These are phyloP conservation scores for Sebastes taczanowskii DNA, from an alignment of 2,797 vertebrate species.

Conservation along the genomic window DNA sequence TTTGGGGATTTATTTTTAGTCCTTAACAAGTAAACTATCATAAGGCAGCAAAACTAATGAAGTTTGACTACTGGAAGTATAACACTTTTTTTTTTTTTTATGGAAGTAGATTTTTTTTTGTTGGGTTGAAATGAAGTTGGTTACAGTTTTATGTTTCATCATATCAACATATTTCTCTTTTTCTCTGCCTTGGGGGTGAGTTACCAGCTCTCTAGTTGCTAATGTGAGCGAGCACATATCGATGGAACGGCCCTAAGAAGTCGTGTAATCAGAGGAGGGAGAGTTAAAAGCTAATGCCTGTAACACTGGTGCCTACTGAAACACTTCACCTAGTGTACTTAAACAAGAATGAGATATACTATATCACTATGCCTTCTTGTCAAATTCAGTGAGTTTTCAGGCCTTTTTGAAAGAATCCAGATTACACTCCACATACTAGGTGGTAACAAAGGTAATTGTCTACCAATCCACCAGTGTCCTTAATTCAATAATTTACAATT, in stretches of 20 bases:
- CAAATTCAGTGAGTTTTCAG: conserved; percentile 32
- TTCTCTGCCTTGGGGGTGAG: conserved; percentile 20
- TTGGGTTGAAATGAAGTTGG: conserved; percentile 54
- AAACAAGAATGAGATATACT: conserved; percentile 29
- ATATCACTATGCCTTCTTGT: conserved; percentile 34
- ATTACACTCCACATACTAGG: conserved; percentile 55
- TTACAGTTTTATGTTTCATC: conserved; percentile 46
- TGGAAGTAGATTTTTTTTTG: conserved; percentile 48
- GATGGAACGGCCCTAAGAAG: conserved; percentile 40
- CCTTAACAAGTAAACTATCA: conserved; percentile 66
- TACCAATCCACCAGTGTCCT: conserved; percentile 37
- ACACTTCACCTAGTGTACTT: conserved; percentile 58
- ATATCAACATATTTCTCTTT: conserved; percentile 20
- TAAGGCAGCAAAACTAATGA: conserved; percentile 75
- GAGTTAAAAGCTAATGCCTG: conserved; percentile 58
- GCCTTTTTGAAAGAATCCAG: conserved; percentile 29
- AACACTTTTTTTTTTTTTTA: background rate
- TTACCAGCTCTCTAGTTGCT: conserved; percentile 29
- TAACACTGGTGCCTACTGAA: conserved; percentile 73
- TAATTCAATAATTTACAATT: conserved; percentile 42
- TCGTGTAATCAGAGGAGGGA: conserved; percentile 37
- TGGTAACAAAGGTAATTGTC: conserved; percentile 38
- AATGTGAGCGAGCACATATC: conserved; percentile 35
- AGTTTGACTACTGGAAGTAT: conserved; percentile 74
- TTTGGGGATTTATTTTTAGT: conserved; percentile 61